Evolutionary conservation across 2,113 vertebrate genomes (phyloP), one percentile per base, ranked within the genome.

Genomic region (Lampris incognitus): DNA sequence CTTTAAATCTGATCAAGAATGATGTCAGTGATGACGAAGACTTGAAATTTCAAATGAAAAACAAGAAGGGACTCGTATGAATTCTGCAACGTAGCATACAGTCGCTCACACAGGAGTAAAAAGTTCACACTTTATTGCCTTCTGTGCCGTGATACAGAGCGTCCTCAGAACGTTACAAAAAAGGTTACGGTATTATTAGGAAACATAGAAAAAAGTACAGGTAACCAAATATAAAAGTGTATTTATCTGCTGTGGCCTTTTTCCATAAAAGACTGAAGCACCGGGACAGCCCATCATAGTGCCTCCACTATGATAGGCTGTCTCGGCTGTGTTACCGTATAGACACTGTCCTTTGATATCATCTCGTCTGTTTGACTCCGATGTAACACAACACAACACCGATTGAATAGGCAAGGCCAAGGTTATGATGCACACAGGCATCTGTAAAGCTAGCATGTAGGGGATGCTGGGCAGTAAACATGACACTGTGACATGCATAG

Each of bases 191-290:
- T 63, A 65, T 57, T 84, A 85, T 87, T 78, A 83, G 58, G 85
- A 91, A 92, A 91, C 83, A 88, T 92, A 90, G 82, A 93, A 86
- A 81, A 88, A 87, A 83, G 77, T 78, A 90, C 76, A 91, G 63
- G 55, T 36, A 62, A 77, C 81, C 76, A 91, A 83, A 91, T 76
- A 91, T 76, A 81, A 74, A 80, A 64, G 58, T 42, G 59, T 72
- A 75, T 78, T 69, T 74, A 69, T 72, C 50, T 70, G 36, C 44
- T 68, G 24, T 67, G 46, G 52, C 65, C 4, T 2, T 78, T 74
- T 24, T 70, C 81, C 61, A 68, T 74, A 85, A 52, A 82, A 85
- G 72, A 83, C 52, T 74, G 52, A 39, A 74, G 36, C 41, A 69
- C 6, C 49, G 5, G 58, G 49, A 78, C 48, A 54, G 63, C 42